phyloP scores from a whole-genome alignment of 92 coral and sea anemone species.

The Parazoanthus swiftii region DNA sequence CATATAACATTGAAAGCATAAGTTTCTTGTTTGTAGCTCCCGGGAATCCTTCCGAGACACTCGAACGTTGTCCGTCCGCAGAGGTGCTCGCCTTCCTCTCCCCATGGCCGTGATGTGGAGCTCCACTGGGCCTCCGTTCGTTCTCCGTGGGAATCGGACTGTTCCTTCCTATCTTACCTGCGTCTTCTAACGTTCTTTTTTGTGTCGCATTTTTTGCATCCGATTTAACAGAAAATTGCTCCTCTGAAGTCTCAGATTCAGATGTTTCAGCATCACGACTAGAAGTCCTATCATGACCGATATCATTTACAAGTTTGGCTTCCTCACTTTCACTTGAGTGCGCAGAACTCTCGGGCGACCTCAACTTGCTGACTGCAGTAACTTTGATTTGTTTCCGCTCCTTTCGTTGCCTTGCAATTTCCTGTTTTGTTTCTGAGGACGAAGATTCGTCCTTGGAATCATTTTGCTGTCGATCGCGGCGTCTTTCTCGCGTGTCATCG shows the following conservation, averaged over 20 bases:
- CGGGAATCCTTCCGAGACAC: constrained; percentile 81
- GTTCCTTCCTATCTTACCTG: not conserved
- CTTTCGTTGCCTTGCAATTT: constrained; percentile 23
- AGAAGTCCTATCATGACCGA: constrained; percentile 27
- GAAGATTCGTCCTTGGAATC: constrained; percentile 20
- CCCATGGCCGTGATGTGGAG: not conserved
- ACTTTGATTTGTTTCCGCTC: constrained; percentile 11
- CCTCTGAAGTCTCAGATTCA: constrained; percentile 40
- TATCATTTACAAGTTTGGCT: constrained; percentile 15
- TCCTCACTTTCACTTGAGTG: constrained; percentile 53
- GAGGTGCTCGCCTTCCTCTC: not conserved
- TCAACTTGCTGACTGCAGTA: constrained; percentile 22
- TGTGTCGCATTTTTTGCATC: constrained; percentile 8
- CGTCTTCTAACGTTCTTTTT: constrained; percentile 28
- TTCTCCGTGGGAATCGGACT: not conserved
- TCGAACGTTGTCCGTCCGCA: constrained; percentile 61
- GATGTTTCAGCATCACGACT: constrained; percentile 34
- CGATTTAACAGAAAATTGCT: constrained; percentile 22
- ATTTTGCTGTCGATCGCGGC: constrained; percentile 31
- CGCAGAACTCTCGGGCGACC: constrained; percentile 58
- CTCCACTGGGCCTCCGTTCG: not conserved
- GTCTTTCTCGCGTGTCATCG: constrained; percentile 53
- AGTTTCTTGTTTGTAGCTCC: constrained; percentile 82
- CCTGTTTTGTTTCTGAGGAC: constrained; percentile 28
- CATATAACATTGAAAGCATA: constrained; percentile 89